phyloP scores from a whole-genome alignment of 37 sponge, comb jelly and placozoan species.

The Eunapius fragilis region DNA sequence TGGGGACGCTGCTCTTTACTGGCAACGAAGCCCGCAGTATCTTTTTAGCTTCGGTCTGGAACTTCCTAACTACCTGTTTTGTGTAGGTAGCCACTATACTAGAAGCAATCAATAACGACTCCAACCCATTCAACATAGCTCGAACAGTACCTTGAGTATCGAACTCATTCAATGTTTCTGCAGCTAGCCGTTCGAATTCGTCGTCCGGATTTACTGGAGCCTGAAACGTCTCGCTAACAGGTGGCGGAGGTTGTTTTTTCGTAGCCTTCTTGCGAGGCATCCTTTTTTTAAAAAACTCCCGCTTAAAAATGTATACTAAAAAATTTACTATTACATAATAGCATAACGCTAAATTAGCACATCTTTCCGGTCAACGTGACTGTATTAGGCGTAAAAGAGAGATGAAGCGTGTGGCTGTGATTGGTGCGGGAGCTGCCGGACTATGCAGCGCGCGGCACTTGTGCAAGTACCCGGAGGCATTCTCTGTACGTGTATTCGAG shows the following conservation, averaged over 20 bases:
- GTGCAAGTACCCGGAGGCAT: slow-evolving; percentile 1
- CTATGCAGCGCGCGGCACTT: slow-evolving; percentile 62
- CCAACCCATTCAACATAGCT: background rate
- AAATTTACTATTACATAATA: background rate
- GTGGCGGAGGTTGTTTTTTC: background rate
- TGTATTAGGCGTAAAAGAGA: background rate
- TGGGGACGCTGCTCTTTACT: slow-evolving; percentile 15
- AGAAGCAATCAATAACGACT: background rate
- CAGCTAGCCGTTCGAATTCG: background rate
- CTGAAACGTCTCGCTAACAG: background rate
- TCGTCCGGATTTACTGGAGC: background rate
- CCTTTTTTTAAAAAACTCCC: background rate
- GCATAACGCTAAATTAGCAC: background rate
- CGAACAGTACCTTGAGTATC: background rate
- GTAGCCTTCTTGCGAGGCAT: background rate
- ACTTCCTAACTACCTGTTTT: slow-evolving; percentile 3
- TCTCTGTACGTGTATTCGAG: slow-evolving; percentile 53
- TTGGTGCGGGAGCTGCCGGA: slow-evolving; percentile 79
- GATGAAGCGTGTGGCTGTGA: slow-evolving; percentile 56
- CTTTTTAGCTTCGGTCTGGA: slow-evolving; percentile 15
- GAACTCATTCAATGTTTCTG: background rate
- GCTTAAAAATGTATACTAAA: background rate
- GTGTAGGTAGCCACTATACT: slow-evolving; percentile 9
- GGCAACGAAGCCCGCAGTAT: slow-evolving; percentile 8
- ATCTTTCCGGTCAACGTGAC: background rate